Base-by-base conservation (phyloP, 1,140 invertebrate species). In the Pinna nobilis region DNA sequence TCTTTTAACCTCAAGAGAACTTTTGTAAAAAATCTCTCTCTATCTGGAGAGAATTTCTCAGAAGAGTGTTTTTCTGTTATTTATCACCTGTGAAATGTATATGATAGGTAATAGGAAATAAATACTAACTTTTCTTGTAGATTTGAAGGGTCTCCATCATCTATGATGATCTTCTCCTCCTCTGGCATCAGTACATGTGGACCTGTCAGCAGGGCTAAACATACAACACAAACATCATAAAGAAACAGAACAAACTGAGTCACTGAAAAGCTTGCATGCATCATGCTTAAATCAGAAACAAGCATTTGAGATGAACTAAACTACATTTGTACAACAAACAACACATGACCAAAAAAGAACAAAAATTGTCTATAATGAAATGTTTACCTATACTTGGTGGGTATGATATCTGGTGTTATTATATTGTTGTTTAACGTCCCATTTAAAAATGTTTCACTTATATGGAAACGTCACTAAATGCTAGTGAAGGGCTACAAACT, bases 131-230 rank as follows among this genome's bases (percentile, higher is more conserved):
- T 92, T 86, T 92, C 91, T 76, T 91, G 88, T 18, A 92, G 74
- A 44, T 90, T 84, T 23, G 87, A 80, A 35, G 88, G 72, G 74
- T 91, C 88, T 55, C 86, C 82, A 20, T 86, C 83, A 76, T 91
- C 91, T 44, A 91, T 83, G 67, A 92, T 88, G 30, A 92, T 91
- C 81, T 92, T 92, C 79, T 92, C 92, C 70, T 92, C 91, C 80
- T 92, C 91, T 7, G 91, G 90, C 53, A 92, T 91, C 51, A 92
- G 84, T 37, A 92, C 78, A 75, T 91, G 91, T 53, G 92, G 91
- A 78, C 81, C 78, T 55, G 66, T 74, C 49, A 88, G 70, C 25
- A 82, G 66, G 23, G 79, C 83, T 84, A 70, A n/a, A n/a, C 44
- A 23, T 41, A 63, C 35, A 63, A 63, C 35, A 63, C 30, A 32